phyloP scores from a whole-genome alignment of 2,888 invertebrate genomes.

The Himalopsyche kuldschensis region DNA sequence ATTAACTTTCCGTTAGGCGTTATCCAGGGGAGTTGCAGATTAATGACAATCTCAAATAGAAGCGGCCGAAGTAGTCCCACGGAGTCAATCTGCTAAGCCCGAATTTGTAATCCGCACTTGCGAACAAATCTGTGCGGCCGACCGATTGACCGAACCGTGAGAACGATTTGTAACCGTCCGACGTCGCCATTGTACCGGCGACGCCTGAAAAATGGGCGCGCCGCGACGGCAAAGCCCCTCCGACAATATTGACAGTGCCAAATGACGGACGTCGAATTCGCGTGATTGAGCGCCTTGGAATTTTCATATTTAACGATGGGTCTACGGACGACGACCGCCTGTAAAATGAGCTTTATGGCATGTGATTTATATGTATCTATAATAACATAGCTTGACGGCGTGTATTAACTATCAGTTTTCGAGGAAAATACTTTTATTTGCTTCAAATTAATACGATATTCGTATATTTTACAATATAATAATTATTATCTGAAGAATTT shows the following conservation, averaged over 20 bases:
- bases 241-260: conserved; percentile 22
- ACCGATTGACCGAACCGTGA: conserved; percentile 30
- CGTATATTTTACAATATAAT: too few relatives aligned
- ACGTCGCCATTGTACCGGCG: conserved; percentile 27
- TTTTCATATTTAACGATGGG: conserved; percentile 6
- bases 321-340: not conserved
- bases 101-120: not conserved
- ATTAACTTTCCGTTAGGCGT: not conserved
- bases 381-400: not conserved
- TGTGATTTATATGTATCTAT: not conserved
- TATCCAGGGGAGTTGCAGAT: not conserved
- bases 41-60: conserved; percentile 1
- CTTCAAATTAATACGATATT: too few relatives aligned
- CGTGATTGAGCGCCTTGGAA: conserved; percentile 2
- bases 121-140: conserved; percentile 8
- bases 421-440: not conserved
- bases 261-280: conserved; percentile 11
- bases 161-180: conserved; percentile 30
- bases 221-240: conserved; percentile 11
- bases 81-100: not conserved
- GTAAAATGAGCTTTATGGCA: not conserved
- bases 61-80: not conserved
- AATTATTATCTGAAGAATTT: too few relatives aligned
- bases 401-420: not conserved
- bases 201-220: conserved; percentile 28